Evolutionary conservation across 2,113 vertebrate genomes (phyloP), one percentile per base, ranked within the genome.

Genomic region (Ovibos moschatus): DNA sequence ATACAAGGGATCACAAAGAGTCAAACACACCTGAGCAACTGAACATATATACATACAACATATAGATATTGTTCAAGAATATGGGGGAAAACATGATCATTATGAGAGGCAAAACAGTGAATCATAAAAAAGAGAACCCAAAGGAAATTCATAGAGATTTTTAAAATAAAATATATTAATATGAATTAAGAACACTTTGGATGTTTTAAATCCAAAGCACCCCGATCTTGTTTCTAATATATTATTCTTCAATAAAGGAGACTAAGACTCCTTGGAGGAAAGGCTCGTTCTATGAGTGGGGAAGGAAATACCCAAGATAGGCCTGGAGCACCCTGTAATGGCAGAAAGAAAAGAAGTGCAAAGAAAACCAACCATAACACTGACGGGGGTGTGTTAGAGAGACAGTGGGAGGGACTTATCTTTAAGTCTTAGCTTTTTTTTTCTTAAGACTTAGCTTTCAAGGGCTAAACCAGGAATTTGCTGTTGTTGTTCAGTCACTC

Each of bases 401-500:
- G 21, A 14, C 47, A 30, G 2, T 4, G 36, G 11, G 64, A 14
- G 4, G 81, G 28, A 71, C 19, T 30, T 0, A 60, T 45, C 45
- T 45, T 45, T 45, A 45, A 8, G 45, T 45, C 45, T 45, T 45
- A 45, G 45, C 45, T 45, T 45, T 45, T 45, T 45, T 7, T 7
- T 45, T 45, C 8, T 45, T 45, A 45, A 45, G 28, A 71, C 19
- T 30, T 0, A 60, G 15, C 16, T 55, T 19, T n/a, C 36, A 30
- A 7, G 7, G 27, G 40, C 40, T 57, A 45, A 25, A 14, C 36
- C 67, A 28, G 81, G 25, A 55, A 4, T 40, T 1, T 40, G n/a
- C 0, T 23, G n/a, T 3, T 36, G 8, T 2, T 36, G 8, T 36
- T 40, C 11, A 21, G n/a, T 10, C 5, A 12, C 67, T 71, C n/a